Conservation (phyloP, 2,113 vertebrate genomes). For the Elephantulus edwardii region DNA sequence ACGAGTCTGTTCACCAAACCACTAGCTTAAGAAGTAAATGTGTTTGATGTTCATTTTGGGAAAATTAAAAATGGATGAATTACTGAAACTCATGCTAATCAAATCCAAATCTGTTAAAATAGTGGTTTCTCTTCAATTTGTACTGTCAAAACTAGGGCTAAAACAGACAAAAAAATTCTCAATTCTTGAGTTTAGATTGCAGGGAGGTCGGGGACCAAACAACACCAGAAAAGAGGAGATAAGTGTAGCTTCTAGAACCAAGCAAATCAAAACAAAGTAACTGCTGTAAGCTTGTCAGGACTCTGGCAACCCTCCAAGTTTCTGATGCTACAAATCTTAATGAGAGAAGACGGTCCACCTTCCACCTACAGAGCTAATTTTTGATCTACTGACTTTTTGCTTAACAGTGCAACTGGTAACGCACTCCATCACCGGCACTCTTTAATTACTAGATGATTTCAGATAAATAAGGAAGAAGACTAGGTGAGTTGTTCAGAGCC, state of each 20-base stretch:
- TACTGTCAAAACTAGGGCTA: neutral
- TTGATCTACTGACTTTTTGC: too few species aligned
- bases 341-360: too few species aligned
- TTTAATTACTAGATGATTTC: too few species aligned
- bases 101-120: neutral
- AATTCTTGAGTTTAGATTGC: neutral
- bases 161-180: neutral
- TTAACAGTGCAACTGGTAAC: too few species aligned
- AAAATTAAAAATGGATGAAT: conserved; percentile 30
- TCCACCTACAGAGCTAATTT: too few species aligned
- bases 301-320: too few species aligned
- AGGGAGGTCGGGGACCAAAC: too few species aligned
- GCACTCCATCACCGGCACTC: too few species aligned
- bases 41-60: neutral
- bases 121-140: neutral
- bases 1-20: neutral
- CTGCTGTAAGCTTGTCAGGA: too few species aligned
- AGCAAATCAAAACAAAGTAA: too few species aligned
- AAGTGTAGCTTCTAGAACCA: neutral
- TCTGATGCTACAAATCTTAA: too few species aligned
- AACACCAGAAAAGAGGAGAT: neutral
- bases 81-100: neutral
- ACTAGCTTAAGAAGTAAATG: neutral
- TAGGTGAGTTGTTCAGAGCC: neutral
- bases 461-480: neutral